A percentile compares a stretch with the other conserved stretches of the same genome.
Evolutionary conservation across 2,888 invertebrate species (phyloP).

Genomic region (Metellina segmentata): DNA sequence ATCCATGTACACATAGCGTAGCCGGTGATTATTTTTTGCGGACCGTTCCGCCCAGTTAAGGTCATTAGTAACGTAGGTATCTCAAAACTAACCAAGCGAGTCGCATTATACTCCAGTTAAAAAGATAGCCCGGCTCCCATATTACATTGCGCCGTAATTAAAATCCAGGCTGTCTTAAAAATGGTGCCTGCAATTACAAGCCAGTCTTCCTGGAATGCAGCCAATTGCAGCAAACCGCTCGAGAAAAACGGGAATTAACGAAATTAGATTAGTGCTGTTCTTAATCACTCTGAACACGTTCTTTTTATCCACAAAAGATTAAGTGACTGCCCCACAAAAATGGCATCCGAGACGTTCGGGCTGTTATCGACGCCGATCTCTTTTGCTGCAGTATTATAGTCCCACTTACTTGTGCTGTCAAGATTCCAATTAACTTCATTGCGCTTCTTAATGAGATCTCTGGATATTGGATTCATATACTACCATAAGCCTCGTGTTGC

Average conservation of each 20-base stretch:
- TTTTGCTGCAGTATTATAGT: slow-evolving; percentile 18
- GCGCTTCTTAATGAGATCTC: not conserved
- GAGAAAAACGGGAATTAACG: slow-evolving; percentile 76
- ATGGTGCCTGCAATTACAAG: slow-evolving; percentile 69
- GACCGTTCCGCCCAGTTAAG: slow-evolving; percentile 19
- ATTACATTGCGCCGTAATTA: slow-evolving; percentile 69
- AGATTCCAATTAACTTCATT: not conserved
- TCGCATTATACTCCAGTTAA: slow-evolving; percentile 41
- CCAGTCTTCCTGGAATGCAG: slow-evolving; percentile 65
- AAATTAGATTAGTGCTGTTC: slow-evolving; percentile 71
- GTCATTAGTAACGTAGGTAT: slow-evolving; percentile 66
- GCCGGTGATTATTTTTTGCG: slow-evolving; percentile 30
- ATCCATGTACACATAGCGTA: not conserved
- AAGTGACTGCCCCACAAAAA: slow-evolving; percentile 53
- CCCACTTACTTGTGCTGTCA: slow-evolving; percentile 14
- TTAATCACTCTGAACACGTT: slow-evolving; percentile 70
- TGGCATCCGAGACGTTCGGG: slow-evolving; percentile 16
- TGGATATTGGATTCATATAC: not conserved
- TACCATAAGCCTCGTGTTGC: not conserved
- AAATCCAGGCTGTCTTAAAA: slow-evolving; percentile 67
- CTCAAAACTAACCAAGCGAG: slow-evolving; percentile 62
- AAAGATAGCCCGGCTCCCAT: slow-evolving; percentile 49
- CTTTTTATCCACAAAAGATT: slow-evolving; percentile 70
- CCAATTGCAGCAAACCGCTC: slow-evolving; percentile 66
- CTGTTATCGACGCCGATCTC: slow-evolving; percentile 23